Evolutionary conservation across 1,140 invertebrate species (phyloP), one percentile per base, ranked within the genome.

Genomic region (Pogonus chalceus): DNA sequence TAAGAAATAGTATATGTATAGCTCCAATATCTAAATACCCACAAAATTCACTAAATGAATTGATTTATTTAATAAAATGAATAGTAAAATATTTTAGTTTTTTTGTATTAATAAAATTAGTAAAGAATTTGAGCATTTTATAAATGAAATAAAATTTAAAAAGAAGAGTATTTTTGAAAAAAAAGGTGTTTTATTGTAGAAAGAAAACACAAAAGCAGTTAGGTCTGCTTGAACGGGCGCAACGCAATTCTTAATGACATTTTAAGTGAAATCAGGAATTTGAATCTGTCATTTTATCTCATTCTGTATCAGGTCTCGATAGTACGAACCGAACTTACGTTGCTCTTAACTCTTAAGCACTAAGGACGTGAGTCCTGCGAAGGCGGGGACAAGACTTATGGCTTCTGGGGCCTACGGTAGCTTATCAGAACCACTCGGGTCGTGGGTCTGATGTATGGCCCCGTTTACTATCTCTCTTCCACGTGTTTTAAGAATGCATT

Each of bases 221-320:
- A 14, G n/a, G n/a, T n/a, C n/a, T n/a, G n/a, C n/a, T n/a, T n/a
- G n/a, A n/a, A n/a, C n/a, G n/a, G n/a, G n/a, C n/a, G n/a, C n/a
- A n/a, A n/a, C 47, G 22, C 47, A 4, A 22, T 23, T 23, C 18
- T 49, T 58, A 61, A 61, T 61, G 59, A 57, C 55, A 57, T 59
- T 59, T 61, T 61, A 61, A 61, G 59, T 61, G 59, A 61, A 61
- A 58, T 61, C 57, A 43, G 51, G 57, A 59, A 57, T 61, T 61
- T 55, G 54, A 61, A 61, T 61, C 59, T 61, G 59, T 61, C 59
- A 58, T 57, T 55, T 59, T 58, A 59, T 61, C 57, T 56, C 31
- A 46, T 46, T 46, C 43, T 57, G 58, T 60, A 60, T 60, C 58
- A 12, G 37, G 7, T 43, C 7, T 16, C 18, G 37, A 18, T 43